Percentiles rank a stretch among this genome's conserved stretches.
phyloP scores from a whole-genome alignment of 2,797 vertebrate species.

The Hybognathus amarus region DNA sequence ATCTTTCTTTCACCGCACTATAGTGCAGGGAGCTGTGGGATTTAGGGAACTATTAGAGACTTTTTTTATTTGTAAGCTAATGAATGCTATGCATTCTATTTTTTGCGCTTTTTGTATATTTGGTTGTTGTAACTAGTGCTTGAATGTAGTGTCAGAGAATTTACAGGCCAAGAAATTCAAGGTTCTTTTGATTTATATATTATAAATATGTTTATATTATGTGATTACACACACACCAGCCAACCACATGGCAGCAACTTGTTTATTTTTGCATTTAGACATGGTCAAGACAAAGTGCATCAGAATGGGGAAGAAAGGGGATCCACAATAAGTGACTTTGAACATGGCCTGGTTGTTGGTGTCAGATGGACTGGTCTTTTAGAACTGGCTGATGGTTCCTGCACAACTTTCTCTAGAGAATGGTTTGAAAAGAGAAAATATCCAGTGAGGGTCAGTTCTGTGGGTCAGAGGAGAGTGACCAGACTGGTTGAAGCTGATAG shows the following conservation, averaged over 20 bases:
- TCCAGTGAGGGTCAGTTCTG: not conserved
- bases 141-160: conserved; percentile 62
- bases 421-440: not conserved
- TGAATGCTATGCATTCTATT: conserved; percentile 82
- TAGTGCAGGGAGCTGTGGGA: conserved; percentile 86
- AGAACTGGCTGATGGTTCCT: not conserved
- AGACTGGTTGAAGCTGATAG: not conserved
- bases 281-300: not conserved
- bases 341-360: not conserved
- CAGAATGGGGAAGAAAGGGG: not conserved
- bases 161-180: conserved; percentile 65
- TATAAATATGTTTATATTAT: not conserved
- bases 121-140: conserved; percentile 69
- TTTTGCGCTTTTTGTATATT: conserved; percentile 76
- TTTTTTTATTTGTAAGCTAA: conserved; percentile 88
- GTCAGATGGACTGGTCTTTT: not conserved
- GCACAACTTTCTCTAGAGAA: not conserved
- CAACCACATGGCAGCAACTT: not conserved
- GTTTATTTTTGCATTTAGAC: not conserved
- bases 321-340: not conserved
- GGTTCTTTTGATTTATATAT: conserved; percentile 71
- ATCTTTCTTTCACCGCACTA: conserved; percentile 71
- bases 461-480: not conserved
- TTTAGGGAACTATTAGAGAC: conserved; percentile 82
- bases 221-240: not conserved